Conservation (phyloP, 2,888 invertebrate species). For the Iphiclides podalirius region DNA sequence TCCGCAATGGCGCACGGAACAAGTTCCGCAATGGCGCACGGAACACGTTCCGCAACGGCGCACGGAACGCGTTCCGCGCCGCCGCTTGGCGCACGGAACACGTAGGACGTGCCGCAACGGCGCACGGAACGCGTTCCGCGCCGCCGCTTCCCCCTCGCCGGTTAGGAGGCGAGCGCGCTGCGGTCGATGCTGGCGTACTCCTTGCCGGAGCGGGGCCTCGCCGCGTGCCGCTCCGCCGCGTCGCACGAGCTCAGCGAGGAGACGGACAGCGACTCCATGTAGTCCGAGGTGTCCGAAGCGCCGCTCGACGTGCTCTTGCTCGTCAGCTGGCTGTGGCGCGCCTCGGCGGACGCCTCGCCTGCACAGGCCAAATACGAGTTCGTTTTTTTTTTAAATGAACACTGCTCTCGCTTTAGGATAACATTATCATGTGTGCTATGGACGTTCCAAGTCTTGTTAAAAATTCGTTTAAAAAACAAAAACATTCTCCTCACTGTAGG, state of each 20-base stretch:
- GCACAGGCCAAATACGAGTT: slow-evolving; percentile 27
- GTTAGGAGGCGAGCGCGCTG: slow-evolving; percentile 46
- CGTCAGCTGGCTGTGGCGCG: slow-evolving; percentile 79
- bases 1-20: too few relatives aligned
- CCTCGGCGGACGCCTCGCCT: slow-evolving; percentile 70
- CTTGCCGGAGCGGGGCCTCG: slow-evolving; percentile 67
- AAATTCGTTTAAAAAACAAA: too few relatives aligned
- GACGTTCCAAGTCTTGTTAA: too few relatives aligned
- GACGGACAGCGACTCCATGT: slow-evolving; percentile 85
- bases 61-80: neutral
- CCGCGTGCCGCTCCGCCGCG: slow-evolving; percentile 72
- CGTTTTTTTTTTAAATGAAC: too few relatives aligned
- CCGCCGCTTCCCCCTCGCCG: slow-evolving; percentile 31
- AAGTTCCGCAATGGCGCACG: neutral
- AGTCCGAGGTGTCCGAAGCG: slow-evolving; percentile 87
- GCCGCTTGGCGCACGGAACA: too few relatives aligned
- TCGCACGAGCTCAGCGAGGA: slow-evolving; percentile 85
- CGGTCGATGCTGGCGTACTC: slow-evolving; percentile 70
- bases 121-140: neutral
- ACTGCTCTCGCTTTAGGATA: too few relatives aligned
- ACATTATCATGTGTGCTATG: too few relatives aligned
- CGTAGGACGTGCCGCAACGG: neutral
- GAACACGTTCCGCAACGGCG: neutral
- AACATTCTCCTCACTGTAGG: too few relatives aligned
- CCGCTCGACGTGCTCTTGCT: slow-evolving; percentile 84